Evolutionary conservation across 2,113 vertebrate species (phyloP).

Genomic region (Prochilodus magdalenae): DNA sequence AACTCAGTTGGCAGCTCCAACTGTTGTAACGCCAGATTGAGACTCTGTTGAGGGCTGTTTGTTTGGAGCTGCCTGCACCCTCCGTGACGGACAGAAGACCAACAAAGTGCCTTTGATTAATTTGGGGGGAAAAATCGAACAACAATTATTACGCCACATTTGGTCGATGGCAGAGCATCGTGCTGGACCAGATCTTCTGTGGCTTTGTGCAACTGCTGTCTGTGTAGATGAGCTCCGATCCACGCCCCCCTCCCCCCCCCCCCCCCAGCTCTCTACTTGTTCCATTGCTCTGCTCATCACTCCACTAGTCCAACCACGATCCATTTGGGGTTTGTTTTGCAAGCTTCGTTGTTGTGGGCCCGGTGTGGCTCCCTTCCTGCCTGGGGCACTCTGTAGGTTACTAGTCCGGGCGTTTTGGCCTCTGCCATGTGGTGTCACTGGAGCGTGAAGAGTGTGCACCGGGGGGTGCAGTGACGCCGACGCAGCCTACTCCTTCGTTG

Average conservation of each 20-base stretch:
- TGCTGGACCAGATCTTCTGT: too few relatives aligned
- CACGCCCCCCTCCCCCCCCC: too few relatives aligned
- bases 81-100: too few relatives aligned
- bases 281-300: slow-evolving; percentile 7
- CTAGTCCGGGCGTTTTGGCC: slow-evolving; percentile 12
- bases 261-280: slow-evolving; percentile 7
- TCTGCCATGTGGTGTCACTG: neutral
- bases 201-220: neutral
- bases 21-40: too few relatives aligned
- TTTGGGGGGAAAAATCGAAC: too few relatives aligned
- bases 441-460: slow-evolving; percentile 6
- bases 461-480: neutral
- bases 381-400: neutral
- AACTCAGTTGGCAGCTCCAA: too few relatives aligned
- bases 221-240: neutral
- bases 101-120: too few relatives aligned
- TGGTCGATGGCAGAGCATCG: too few relatives aligned
- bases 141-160: too few relatives aligned
- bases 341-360: neutral
- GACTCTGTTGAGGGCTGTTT: too few relatives aligned
- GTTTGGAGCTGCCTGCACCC: too few relatives aligned
- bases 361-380: neutral
- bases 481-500: neutral
- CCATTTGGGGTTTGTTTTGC: neutral
- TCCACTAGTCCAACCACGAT: neutral